Evolutionary conservation across 2,113 vertebrate genomes (phyloP).

Genomic region (Gyps fulvus): DNA sequence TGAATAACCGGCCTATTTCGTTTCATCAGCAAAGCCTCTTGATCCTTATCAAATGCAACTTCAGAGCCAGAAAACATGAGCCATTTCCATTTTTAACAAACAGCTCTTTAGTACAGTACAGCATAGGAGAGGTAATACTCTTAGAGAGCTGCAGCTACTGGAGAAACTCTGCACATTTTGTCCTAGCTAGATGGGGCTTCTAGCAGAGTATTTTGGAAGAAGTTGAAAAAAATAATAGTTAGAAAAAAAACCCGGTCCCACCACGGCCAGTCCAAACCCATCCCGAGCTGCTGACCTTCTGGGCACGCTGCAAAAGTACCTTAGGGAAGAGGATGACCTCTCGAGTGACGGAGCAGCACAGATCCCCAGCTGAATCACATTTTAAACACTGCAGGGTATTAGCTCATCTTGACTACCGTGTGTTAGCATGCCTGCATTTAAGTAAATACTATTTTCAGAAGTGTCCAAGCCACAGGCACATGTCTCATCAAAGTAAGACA

Average conservation of each 20-base stretch:
- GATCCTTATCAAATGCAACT: neutral
- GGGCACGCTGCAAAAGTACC: neutral
- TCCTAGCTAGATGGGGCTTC: neutral
- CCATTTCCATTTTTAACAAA: neutral
- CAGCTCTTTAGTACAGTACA: neutral
- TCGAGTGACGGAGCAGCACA: accelerated
- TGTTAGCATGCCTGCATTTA: neutral
- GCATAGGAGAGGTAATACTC: neutral
- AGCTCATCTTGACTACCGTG: accelerated
- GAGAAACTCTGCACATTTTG: neutral
- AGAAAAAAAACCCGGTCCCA: accelerated
- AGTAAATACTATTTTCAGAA: neutral
- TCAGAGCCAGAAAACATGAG: neutral
- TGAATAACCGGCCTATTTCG: neutral
- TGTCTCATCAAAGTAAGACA: neutral
- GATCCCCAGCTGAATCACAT: neutral
- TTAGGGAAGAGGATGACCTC: neutral
- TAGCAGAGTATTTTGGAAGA: neutral
- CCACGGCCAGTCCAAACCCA: neutral
- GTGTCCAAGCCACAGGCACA: neutral
- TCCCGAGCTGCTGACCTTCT: neutral
- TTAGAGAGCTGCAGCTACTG: neutral
- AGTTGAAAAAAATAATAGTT: neutral
- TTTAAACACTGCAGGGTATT: neutral
- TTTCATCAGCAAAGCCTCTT: neutral